Conservation (phyloP, 1,140 invertebrate species). For the Amphibalanus amphitrite region DNA sequence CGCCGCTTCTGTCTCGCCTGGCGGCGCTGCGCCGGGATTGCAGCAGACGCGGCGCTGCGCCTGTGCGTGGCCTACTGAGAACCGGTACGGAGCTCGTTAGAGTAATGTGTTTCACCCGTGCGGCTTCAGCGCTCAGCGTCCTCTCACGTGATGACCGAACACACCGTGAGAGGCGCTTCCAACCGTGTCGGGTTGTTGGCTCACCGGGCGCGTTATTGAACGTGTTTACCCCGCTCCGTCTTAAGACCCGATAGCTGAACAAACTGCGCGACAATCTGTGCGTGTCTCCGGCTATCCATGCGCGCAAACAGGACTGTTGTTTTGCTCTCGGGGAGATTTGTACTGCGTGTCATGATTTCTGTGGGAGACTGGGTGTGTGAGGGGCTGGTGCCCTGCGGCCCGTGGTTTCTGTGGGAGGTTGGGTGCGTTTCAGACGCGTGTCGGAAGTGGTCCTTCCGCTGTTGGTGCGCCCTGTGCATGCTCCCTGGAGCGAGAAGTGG, state of each 20-base stretch:
- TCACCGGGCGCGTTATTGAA: neutral
- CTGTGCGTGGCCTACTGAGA: neutral
- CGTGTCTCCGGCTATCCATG: neutral
- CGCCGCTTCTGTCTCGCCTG: neutral
- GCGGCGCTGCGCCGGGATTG: neutral
- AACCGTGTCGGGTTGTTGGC: no score
- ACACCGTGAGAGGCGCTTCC: neutral
- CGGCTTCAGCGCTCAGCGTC: no score
- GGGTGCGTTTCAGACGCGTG: no score
- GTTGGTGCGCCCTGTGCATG: neutral
- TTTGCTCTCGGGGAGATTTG: neutral
- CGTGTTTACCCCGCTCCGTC: neutral
- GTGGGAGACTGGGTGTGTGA: no score
- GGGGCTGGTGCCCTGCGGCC: no score
- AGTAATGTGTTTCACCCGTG: no score
- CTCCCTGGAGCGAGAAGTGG: neutral
- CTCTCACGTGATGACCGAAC: neutral
- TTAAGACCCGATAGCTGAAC: neutral
- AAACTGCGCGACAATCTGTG: neutral
- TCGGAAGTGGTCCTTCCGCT: neutral
- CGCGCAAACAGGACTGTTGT: neutral
- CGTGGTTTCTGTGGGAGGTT: no score
- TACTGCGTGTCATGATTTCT: no score
- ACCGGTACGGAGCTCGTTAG: no score
- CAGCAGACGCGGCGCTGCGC: neutral